Conservation (phyloP, 2,888 invertebrate genomes). For the Polyommatus icarus region DNA sequence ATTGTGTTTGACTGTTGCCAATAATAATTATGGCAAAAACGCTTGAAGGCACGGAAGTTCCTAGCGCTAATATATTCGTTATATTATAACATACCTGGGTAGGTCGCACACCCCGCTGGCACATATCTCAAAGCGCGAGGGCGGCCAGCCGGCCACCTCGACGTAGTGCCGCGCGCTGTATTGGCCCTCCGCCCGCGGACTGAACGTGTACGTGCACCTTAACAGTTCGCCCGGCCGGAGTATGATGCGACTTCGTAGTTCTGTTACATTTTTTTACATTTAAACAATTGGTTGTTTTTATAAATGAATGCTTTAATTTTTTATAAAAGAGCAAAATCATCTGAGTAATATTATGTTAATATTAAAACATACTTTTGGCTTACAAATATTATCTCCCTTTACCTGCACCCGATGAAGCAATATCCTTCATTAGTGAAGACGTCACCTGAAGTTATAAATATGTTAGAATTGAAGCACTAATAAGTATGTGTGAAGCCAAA, state of each 20-base stretch:
- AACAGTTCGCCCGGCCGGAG: background rate
- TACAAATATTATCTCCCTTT: constrained; percentile 37
- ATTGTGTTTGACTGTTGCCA: no score
- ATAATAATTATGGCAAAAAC: no score
- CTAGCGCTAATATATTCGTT: background rate
- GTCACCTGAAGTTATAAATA: constrained; percentile 49
- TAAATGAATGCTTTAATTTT: no score
- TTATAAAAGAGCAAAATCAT: no score
- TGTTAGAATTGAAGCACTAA: background rate
- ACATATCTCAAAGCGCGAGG: constrained; percentile 62
- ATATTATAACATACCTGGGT: constrained; percentile 63
- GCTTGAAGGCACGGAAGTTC: no score
- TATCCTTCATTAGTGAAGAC: constrained; percentile 64
- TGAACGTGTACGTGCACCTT: background rate
- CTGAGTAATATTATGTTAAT: no score
- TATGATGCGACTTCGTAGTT: background rate
- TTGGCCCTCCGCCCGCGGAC: constrained; percentile 63
- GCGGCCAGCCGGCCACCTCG: constrained; percentile 73
- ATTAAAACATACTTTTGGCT: background rate
- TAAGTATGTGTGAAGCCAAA: background rate
- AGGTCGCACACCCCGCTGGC: constrained; percentile 67
- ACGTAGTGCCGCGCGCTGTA: constrained; percentile 65
- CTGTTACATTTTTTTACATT: background rate
- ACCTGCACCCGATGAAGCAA: constrained; percentile 54
- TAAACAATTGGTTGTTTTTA: background rate